Evolutionary conservation across 37 sponge, comb jelly and placozoan genomes (phyloP).

Genomic region (Ianthella basta): DNA sequence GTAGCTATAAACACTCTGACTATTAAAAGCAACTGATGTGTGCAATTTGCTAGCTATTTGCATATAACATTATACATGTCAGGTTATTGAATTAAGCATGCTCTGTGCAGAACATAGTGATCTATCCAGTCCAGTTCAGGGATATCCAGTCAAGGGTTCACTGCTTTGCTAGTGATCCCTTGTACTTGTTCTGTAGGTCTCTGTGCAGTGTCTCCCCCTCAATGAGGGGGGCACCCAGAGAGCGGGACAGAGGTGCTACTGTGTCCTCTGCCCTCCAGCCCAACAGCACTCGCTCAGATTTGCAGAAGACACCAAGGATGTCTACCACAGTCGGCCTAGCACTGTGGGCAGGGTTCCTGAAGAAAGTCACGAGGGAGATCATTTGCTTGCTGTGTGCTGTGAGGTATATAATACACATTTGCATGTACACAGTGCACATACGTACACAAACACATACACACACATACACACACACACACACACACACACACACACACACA

Average conservation of each 20-base stretch:
- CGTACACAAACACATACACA: neutral
- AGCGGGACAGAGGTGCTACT: neutral
- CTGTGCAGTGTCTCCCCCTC: neutral
- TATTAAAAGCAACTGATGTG: no score
- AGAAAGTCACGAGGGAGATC: neutral
- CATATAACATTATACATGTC: no score
- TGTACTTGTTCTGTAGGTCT: constrained; percentile 10
- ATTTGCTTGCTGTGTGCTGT: neutral
- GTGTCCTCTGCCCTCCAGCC: constrained; percentile 20
- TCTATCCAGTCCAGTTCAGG: no score
- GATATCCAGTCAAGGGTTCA: no score
- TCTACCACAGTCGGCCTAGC: constrained; percentile 20
- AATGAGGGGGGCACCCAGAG: neutral
- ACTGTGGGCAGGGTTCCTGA: constrained; percentile 29
- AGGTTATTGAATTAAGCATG: no score
- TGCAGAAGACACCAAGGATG: constrained; percentile 12
- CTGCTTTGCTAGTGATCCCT: neutral
- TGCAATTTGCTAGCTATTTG: no score
- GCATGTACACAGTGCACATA: no score
- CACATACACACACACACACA: no score
- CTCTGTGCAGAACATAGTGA: no score
- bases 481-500: no score
- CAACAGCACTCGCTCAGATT: constrained; percentile 16
- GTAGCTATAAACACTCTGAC: no score
- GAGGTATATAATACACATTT: no score